These are phyloP conservation scores for Octonoba sinensis DNA, from an alignment of 2,888 invertebrate genomes.

Conservation along the genomic window DNA sequence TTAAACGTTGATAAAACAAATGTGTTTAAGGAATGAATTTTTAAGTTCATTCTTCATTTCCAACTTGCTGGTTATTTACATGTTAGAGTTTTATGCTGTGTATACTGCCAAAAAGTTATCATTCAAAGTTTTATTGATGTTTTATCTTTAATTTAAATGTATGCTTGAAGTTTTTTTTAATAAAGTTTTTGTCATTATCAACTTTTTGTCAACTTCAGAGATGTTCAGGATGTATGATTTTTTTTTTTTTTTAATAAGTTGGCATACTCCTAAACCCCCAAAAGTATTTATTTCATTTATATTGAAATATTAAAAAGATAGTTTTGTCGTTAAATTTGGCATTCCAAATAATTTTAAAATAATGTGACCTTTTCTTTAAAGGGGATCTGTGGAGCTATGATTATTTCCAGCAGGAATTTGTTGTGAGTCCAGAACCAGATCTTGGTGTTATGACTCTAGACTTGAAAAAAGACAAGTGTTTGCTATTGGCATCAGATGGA, in stretches of 20 bases:
- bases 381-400: constrained; percentile 98
- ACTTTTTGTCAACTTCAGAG: too few species aligned
- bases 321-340: background rate
- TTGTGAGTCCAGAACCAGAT: constrained; percentile 98
- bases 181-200: too few species aligned
- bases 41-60: too few species aligned
- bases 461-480: constrained; percentile 81
- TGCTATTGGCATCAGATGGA: constrained; percentile 96
- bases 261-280: background rate
- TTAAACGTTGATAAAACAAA: too few species aligned
- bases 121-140: too few species aligned
- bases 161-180: too few species aligned
- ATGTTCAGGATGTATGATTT: too few species aligned
- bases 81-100: too few species aligned
- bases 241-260: background rate
- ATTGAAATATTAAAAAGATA: background rate
- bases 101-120: too few species aligned
- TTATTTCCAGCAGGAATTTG: constrained; percentile 88
- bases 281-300: background rate
- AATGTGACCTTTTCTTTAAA: constrained; percentile 68
- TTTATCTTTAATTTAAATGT: too few species aligned
- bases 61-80: too few species aligned
- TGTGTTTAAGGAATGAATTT: too few species aligned
- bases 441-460: constrained; percentile 87
- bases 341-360: background rate